Evolutionary conservation across 2,113 vertebrate species (phyloP).

Genomic region (Cathartes aura): DNA sequence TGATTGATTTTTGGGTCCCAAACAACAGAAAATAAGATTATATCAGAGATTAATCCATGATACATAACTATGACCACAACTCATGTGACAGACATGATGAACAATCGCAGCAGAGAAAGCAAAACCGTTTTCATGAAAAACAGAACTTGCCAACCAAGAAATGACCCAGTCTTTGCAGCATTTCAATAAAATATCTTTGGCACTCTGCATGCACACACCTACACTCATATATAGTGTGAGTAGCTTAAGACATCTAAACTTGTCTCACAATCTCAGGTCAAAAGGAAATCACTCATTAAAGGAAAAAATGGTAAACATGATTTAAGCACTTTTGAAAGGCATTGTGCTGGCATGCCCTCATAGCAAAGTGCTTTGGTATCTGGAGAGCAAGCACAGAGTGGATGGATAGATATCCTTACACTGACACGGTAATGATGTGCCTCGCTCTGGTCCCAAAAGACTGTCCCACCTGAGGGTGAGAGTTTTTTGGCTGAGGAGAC

Average conservation of each 20-base stretch:
- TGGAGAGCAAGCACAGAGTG: neutral
- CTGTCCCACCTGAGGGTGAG: neutral
- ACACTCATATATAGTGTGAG: neutral
- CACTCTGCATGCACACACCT: neutral
- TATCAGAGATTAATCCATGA: neutral
- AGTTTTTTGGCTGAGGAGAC: neutral
- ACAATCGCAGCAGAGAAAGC: neutral
- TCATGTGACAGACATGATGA: neutral
- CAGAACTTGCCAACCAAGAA: neutral
- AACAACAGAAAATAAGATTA: neutral
- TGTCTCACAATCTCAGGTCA: neutral
- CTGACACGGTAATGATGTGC: rapidly evolving
- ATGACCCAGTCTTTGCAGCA: neutral
- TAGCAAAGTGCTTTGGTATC: neutral
- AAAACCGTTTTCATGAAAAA: neutral
- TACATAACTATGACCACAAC: neutral
- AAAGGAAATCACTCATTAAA: neutral
- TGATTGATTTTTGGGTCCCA: neutral
- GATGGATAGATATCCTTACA: neutral
- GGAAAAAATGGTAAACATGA: neutral
- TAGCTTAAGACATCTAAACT: neutral
- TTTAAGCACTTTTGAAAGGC: neutral
- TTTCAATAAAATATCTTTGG: neutral
- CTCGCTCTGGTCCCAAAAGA: neutral
- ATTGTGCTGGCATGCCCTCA: neutral